These are phyloP conservation scores for Paedocypris sp. DNA, from an alignment of 2,113 vertebrate species.

Conservation along the genomic window DNA sequence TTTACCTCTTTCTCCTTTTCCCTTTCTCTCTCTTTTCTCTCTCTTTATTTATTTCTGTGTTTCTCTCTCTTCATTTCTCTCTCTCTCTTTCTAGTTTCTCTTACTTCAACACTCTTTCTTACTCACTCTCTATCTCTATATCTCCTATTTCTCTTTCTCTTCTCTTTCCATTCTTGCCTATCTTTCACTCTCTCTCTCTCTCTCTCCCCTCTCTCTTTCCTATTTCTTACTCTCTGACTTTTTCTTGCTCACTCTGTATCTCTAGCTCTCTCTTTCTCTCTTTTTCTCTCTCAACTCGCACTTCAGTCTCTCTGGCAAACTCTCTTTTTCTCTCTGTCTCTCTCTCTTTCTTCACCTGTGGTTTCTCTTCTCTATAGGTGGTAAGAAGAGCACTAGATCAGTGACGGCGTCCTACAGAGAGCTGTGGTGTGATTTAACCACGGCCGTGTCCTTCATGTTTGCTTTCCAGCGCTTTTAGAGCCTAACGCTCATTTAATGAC, in stretches of 20 bases:
- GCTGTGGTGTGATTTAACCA: constrained; percentile 38
- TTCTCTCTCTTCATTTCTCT: too few relatives aligned
- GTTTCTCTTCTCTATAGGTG: not conserved
- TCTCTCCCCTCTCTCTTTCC: too few relatives aligned
- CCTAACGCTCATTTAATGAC: not conserved
- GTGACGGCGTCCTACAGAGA: not conserved
- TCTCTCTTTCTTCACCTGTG: not conserved
- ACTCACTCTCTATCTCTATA: not conserved
- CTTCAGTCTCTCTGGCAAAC: not conserved
- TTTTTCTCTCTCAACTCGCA: not conserved
- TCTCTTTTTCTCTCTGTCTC: not conserved
- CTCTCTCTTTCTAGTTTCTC: too few relatives aligned
- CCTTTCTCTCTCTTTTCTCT: not conserved
- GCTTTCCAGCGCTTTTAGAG: not conserved
- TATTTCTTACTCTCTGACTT: too few relatives aligned
- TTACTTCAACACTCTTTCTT: too few relatives aligned
- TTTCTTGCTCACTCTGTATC: not conserved
- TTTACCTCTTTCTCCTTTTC: not conserved
- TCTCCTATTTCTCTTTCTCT: not conserved
- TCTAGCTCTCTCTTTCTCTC: not conserved
- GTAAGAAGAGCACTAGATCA: not conserved
- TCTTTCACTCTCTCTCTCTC: too few relatives aligned
- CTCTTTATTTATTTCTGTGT: too few relatives aligned
- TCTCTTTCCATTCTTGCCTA: too few relatives aligned
- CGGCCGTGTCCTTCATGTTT: not conserved